Base-by-base conservation (phyloP, 2,888 invertebrate genomes). In the Drosophila dives region DNA sequence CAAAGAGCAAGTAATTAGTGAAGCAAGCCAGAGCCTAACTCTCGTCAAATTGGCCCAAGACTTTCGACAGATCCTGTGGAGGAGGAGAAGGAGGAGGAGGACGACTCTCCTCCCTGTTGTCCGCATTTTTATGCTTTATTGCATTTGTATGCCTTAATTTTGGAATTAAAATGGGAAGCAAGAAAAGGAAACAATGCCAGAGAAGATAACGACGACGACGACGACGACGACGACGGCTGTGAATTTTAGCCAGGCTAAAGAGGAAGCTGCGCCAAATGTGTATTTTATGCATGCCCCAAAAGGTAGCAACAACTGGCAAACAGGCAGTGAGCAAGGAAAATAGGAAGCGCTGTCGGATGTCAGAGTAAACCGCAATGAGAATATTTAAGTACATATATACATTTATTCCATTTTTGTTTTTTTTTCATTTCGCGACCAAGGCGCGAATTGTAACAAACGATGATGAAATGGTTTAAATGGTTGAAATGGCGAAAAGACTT, bases 1-100 rank as follows among this genome's bases (percentile, higher is more conserved):
- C 81, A 87, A 88, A 86, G 86, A 80, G 90, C 86, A 65, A 83
- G 89, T 87, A 87, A 87, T 87, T 90, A 87, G 90, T 80, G 51
- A 58, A 63, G 55, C 64, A 80, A 64, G 64, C 56, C 60, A 15
- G 8, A 54, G 49, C n/a, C 20, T 10, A 48, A 23, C 26, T 36
- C 58, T 34, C 64, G 11, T 34, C 38, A 55, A 65, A 60, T 68
- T 58, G 45, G 53, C 61, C 34, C 67, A 48, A 42, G 48, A 51
- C 60, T 49, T 48, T 48, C 26, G 49, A 36, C 12, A 2, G 29
- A 6, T 29, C 29, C 17, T 11, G 34, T 54, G 38, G 20, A 34
- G 53, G 42, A 12, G 15, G 40, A 26, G n/a, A 15, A 26, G 20
- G 11, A 12, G 26, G 20, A 29, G 53, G 42, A 12, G 15, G 54